Percentiles rank a stretch among this genome's conserved stretches.
Conservation (phyloP, 2,888 invertebrate species). For the Xestia c-nigrum region DNA sequence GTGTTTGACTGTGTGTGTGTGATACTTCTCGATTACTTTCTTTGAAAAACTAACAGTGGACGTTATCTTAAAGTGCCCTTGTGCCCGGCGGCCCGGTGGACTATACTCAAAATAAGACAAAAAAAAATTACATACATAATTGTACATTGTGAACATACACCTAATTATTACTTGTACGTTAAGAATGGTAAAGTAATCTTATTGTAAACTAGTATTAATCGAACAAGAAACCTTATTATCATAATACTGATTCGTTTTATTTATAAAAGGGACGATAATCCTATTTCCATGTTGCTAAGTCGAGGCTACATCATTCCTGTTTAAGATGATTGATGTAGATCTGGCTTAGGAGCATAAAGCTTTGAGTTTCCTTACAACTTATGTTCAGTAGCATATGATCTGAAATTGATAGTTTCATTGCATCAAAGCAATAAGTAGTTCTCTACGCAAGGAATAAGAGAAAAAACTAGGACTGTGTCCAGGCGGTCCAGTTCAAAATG, state of each 20-base stretch:
- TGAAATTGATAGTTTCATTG: background rate
- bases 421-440: background rate
- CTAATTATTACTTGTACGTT: slow-evolving; percentile 85
- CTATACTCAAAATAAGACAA: slow-evolving; percentile 86
- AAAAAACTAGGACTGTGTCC: background rate
- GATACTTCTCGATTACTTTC: slow-evolving; percentile 76
- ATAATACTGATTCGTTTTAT: slow-evolving; percentile 87
- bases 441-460: background rate
- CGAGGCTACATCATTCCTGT: background rate
- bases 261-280: slow-evolving; percentile 61
- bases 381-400: background rate
- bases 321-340: background rate
- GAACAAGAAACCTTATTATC: slow-evolving; percentile 91
- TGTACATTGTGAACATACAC: slow-evolving; percentile 91
- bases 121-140: slow-evolving; percentile 86
- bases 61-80: slow-evolving; percentile 88
- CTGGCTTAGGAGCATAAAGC: background rate
- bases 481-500: background rate
- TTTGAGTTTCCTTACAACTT: background rate
- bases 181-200: slow-evolving; percentile 89
- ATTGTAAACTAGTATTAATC: slow-evolving; percentile 90
- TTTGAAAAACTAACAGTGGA: slow-evolving; percentile 73
- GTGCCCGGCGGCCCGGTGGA: slow-evolving; percentile 87
- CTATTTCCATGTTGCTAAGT: background rate
- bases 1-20: slow-evolving; percentile 74